Base-by-base conservation (phyloP, 2,113 vertebrate genomes). In the Crotalus helleri region DNA sequence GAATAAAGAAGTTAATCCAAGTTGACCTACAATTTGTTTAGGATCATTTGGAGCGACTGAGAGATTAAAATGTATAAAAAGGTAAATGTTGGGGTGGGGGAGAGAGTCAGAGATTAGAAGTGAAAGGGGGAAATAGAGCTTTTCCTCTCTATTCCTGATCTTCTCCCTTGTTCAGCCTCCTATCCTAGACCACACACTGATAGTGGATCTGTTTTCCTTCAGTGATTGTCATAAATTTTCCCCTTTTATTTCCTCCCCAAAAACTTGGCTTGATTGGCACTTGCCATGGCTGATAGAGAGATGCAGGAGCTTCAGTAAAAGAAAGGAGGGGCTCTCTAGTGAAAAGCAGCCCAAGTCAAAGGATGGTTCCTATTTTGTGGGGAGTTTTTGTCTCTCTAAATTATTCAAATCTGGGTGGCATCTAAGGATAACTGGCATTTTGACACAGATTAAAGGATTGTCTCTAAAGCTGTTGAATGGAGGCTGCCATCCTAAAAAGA, bases 171-270 rank as follows among this genome's bases (percentile, higher is more conserved):
- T 61, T 57, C 81, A 90, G 55, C 46, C 92, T 39, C 81, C 74
- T 90, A 23, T 93, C 97, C 90, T 91, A 97, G 99, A 99, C 99
- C 99, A 99, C 99, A 99, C 99, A 99, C 99, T 99, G 98, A 98
- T 98, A 98, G 97, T 96, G 97, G 97, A 97, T 97, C 17, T 81
- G 33, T 81, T 96, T 98, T 97, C 96, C 97, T 97, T 97, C 97
- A 97, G 95, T 97, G 95, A 98, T 99, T 99, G 98, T 99, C 98
- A 94, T 91, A 97, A 97, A 97, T 96, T 92, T 95, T 93, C 81
- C 44, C 19, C 4, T 54, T 74, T 53, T 59, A 33, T 94, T 95
- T 89, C 53, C 91, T 94, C 88, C 94, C 91, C 58, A 96, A 97
- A 96, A 97, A 96, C 96, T 95, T 96, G 96, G 96, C 97, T 98